Percentiles rank a stretch among this genome's conserved stretches.
Conservation (phyloP, 23 tunicate species). For the Clavelina lepadiformis region DNA sequence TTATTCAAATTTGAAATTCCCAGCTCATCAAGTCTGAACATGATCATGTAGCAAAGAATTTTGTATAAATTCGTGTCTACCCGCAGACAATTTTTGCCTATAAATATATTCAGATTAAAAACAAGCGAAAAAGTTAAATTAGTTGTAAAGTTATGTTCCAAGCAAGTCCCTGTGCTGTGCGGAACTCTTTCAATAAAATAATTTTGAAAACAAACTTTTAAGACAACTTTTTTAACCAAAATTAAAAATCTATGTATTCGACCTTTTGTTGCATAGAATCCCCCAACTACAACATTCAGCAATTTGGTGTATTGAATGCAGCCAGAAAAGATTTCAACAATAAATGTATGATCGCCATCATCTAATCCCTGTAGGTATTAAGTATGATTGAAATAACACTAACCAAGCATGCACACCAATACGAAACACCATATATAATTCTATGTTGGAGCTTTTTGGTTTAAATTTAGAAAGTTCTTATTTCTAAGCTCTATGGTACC, state of each 20-base stretch:
- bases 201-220: neutral
- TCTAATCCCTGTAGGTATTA: slow-evolving; percentile 47
- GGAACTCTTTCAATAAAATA: neutral
- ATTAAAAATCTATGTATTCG: neutral
- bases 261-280: slow-evolving; percentile 75
- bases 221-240: neutral
- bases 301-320: slow-evolving; percentile 61
- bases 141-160: too few species aligned
- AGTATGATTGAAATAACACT: too few species aligned
- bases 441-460: too few species aligned
- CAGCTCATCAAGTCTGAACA: slow-evolving; percentile 73
- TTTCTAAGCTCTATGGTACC: slow-evolving; percentile 42
- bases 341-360: slow-evolving; percentile 79
- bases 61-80: slow-evolving; percentile 40
- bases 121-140: too few species aligned
- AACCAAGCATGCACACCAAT: too few species aligned
- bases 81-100: slow-evolving; percentile 52
- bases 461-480: too few species aligned
- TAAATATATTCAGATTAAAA: slow-evolving; percentile 1
- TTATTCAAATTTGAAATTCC: slow-evolving; percentile 54
- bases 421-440: too few species aligned
- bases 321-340: slow-evolving; percentile 90
- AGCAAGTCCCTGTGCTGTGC: neutral
- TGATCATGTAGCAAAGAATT: slow-evolving; percentile 61
- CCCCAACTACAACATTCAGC: slow-evolving; percentile 57